Conservation (phyloP, 2,888 invertebrate species). For the Clunio marinus region DNA sequence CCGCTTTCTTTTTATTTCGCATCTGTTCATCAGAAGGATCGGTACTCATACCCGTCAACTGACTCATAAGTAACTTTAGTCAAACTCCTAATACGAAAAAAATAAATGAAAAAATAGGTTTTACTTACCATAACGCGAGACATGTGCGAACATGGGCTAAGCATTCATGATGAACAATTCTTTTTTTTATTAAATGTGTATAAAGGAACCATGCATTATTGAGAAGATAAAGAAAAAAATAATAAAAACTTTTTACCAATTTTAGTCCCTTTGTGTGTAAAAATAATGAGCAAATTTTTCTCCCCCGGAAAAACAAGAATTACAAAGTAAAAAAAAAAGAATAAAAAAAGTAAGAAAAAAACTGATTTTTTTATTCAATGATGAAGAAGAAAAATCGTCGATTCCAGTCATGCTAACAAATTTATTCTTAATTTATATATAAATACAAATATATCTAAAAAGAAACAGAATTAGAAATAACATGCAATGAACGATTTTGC, state of each 20-base stretch:
- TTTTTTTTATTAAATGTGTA: constrained; percentile 22
- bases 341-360: constrained; percentile 4
- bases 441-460: neutral
- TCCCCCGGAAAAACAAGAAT: neutral
- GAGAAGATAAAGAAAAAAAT: neutral
- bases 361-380: constrained; percentile 26
- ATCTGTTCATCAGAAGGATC: constrained; percentile 12
- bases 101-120: neutral
- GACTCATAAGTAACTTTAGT: constrained; percentile 3
- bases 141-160: constrained; percentile 30
- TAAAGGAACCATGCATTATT: constrained; percentile 4
- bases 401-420: constrained; percentile 29
- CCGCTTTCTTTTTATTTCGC: neutral
- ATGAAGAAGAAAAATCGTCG: constrained; percentile 23
- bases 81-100: neutral
- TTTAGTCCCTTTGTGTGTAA: constrained; percentile 40
- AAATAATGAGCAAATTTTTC: constrained; percentile 18
- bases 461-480: neutral
- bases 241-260: constrained; percentile 22
- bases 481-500: constrained; percentile 11
- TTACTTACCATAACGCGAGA: constrained; percentile 11
- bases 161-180: neutral
- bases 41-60: neutral
- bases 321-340: no score
- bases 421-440: constrained; percentile 1